Percentiles rank a stretch among this genome's conserved stretches.
Conservation (phyloP, 2,888 invertebrate species). For the Chymomyza fuscimana region DNA sequence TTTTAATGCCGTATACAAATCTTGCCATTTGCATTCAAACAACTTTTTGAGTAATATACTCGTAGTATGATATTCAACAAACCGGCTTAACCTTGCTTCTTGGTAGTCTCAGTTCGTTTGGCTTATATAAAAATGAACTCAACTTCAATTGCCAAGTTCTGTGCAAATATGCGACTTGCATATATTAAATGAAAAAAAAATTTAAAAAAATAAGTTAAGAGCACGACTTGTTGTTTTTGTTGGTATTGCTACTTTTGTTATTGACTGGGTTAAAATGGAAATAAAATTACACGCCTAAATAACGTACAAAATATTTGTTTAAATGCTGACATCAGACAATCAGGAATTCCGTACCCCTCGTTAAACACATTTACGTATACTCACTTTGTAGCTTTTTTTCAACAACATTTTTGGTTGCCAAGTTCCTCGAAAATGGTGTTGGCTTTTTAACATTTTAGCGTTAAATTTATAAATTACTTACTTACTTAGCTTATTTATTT, state of each 20-base stretch:
- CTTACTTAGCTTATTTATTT: constrained; percentile 52
- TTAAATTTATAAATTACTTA: constrained; percentile 38
- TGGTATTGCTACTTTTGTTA: constrained; percentile 12
- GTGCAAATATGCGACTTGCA: constrained; percentile 12
- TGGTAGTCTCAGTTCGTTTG: not conserved
- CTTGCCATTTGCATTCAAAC: constrained; percentile 1
- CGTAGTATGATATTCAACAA: not conserved
- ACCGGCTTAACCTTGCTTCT: not conserved
- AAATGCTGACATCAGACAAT: constrained; percentile 66
- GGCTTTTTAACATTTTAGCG: constrained; percentile 67
- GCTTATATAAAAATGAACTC: constrained; percentile 5
- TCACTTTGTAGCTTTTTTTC: constrained; percentile 1
- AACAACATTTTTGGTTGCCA: not conserved
- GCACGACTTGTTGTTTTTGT: constrained; percentile 22
- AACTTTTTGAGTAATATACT: not conserved
- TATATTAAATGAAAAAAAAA: constrained; percentile 8
- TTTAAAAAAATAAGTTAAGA: not conserved
- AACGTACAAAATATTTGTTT: constrained; percentile 61
- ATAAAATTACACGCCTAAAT: constrained; percentile 71
- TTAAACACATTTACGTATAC: not conserved
- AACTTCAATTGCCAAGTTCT: constrained; percentile 2
- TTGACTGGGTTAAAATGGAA: constrained; percentile 16
- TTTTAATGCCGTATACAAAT: not conserved
- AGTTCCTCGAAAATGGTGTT: not conserved
- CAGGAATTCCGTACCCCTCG: constrained; percentile 10